A percentile compares a stretch with the other conserved stretches of the same genome.
phyloP scores from a whole-genome alignment of 2,797 vertebrate species.

The Chrosomus eos region DNA sequence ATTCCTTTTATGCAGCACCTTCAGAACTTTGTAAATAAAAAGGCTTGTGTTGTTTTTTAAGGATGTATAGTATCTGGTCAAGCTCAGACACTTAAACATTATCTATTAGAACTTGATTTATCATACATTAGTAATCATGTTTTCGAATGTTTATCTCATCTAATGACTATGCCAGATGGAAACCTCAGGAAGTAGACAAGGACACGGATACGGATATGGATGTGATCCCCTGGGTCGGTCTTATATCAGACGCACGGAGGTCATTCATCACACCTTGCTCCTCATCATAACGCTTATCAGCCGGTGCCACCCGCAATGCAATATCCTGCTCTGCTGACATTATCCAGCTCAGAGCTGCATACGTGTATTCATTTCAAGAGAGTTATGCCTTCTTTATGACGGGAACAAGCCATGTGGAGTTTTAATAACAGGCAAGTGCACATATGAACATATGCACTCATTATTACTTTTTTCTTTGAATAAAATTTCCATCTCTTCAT shows the following conservation, averaged over 20 bases:
- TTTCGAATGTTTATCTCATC: conserved; percentile 10
- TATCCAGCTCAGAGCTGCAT: background rate
- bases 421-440: conserved; percentile 26
- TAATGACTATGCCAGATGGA: background rate
- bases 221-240: background rate
- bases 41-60: background rate
- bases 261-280: conserved; percentile 29
- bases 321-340: conserved; percentile 20
- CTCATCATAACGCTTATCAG: conserved; percentile 22
- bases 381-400: background rate
- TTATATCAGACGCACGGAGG: background rate
- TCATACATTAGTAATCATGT: background rate
- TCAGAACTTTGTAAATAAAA: background rate
- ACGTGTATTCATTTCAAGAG: background rate
- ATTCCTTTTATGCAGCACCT: background rate
- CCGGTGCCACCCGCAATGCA: background rate
- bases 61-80: background rate
- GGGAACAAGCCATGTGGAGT: background rate
- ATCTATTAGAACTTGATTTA: background rate
- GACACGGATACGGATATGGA: background rate
- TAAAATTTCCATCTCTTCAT: background rate
- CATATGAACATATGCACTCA: background rate
- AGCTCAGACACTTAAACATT: background rate
- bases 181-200: background rate
- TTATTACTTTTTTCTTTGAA: background rate